phyloP scores from a whole-genome alignment of 2,888 invertebrate species.

The Chymomyza amoena region DNA sequence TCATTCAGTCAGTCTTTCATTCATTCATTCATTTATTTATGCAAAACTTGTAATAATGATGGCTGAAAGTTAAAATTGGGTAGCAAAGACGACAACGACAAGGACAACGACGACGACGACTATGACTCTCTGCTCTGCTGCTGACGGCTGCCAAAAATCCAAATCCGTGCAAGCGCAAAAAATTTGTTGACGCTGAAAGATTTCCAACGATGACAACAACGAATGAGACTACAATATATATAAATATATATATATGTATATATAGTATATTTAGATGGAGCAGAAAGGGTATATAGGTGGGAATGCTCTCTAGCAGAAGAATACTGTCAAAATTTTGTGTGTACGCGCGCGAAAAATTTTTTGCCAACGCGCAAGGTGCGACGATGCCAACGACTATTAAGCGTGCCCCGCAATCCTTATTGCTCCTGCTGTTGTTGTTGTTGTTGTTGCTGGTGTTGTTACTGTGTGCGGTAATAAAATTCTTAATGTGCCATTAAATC shows the following conservation, averaged over 20 bases:
- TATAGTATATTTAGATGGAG: no score
- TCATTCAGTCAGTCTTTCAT: constrained; percentile 8
- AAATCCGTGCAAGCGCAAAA: constrained; percentile 44
- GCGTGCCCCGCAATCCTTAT: constrained; percentile 23
- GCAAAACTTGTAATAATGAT: constrained; percentile 70
- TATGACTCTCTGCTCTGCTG: not conserved
- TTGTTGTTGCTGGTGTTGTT: constrained; percentile 8
- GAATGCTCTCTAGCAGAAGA: not conserved
- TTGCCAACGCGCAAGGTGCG: constrained; percentile 51
- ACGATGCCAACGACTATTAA: constrained; percentile 49
- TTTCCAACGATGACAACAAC: constrained; percentile 38
- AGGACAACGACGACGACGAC: no score
- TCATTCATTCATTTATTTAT: constrained; percentile 66
- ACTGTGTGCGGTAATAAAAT: constrained; percentile 74
- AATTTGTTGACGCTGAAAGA: constrained; percentile 64
- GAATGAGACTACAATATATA: not conserved
- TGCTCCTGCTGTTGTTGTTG: constrained; percentile 32
- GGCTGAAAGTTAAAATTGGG: constrained; percentile 13
- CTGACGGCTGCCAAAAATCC: constrained; percentile 15
- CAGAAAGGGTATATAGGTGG: not conserved
- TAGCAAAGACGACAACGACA: not conserved
- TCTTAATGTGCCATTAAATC: constrained; percentile 78
- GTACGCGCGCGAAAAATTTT: constrained; percentile 53
- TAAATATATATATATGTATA: not conserved
- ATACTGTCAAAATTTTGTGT: constrained; percentile 62